Percentiles rank a stretch among this genome's conserved stretches.
Evolutionary conservation across 2,888 invertebrate species (phyloP).

Genomic region (Hyles lineata): DNA sequence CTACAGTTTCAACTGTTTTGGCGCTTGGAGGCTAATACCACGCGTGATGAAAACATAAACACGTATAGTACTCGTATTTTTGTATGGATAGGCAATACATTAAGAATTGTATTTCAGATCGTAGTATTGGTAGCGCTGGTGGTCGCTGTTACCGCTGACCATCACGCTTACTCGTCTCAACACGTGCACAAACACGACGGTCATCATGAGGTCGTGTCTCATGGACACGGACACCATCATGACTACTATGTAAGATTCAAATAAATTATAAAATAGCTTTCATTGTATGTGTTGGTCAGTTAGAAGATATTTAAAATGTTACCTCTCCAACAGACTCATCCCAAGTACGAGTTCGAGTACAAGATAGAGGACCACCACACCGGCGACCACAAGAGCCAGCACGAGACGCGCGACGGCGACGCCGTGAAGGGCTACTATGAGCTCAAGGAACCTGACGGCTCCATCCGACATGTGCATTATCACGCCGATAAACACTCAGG

Average conservation of each 20-base stretch:
- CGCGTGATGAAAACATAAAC: too few species aligned
- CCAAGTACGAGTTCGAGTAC: constrained; percentile 62
- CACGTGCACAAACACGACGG: constrained; percentile 52
- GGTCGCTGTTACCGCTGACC: constrained; percentile 37
- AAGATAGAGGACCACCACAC: constrained; percentile 83
- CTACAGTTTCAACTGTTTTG: too few species aligned
- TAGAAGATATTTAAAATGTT: not conserved
- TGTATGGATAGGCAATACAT: too few species aligned
- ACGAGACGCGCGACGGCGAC: constrained; percentile 81
- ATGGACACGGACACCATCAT: constrained; percentile 38
- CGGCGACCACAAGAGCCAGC: constrained; percentile 81
- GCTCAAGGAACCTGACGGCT: constrained; percentile 80
- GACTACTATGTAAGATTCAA: constrained; percentile 47
- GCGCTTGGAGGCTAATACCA: too few species aligned
- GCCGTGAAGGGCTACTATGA: constrained; percentile 84
- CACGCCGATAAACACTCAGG: constrained; percentile 44
- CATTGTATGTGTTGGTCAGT: not conserved
- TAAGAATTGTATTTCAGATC: not conserved
- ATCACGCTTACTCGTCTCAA: constrained; percentile 52
- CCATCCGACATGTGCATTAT: constrained; percentile 64
- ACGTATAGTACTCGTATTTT: too few species aligned
- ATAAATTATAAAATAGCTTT: not conserved
- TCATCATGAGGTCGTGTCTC: constrained; percentile 41
- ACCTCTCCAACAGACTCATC: constrained; percentile 49
- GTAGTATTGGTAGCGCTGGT: constrained; percentile 36